Conservation (phyloP, 2,888 invertebrate species). For the Eupithecia vulgata region DNA sequence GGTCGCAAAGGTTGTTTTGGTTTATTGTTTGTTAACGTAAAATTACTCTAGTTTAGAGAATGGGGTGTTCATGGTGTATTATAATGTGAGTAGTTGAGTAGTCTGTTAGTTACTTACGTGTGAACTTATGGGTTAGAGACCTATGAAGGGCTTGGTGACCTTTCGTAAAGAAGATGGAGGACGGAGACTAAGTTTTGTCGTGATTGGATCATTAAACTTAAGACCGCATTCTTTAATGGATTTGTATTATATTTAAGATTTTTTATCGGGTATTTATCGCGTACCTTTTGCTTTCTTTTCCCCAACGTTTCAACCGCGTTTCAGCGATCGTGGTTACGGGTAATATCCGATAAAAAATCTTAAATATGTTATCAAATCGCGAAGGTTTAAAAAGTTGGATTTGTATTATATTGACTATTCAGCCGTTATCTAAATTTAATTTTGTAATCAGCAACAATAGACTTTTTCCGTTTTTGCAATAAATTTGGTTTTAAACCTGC, state of each 20-base stretch:
- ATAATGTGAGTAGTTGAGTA: background rate
- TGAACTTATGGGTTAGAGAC: background rate
- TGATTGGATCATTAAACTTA: background rate
- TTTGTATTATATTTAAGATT: background rate
- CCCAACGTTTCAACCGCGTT: too few relatives aligned
- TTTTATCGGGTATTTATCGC: too few relatives aligned
- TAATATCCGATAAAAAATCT: too few relatives aligned
- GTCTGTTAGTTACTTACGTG: background rate
- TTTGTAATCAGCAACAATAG: background rate
- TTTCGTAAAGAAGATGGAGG: background rate
- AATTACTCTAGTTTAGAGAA: conserved; percentile 12
- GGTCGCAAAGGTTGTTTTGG: conserved; percentile 27
- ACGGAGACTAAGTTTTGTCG: background rate
- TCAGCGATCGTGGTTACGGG: too few relatives aligned
- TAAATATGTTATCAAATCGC: too few relatives aligned
- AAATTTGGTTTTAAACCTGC: background rate
- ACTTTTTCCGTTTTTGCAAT: background rate
- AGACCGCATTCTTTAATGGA: background rate
- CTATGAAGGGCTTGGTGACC: background rate
- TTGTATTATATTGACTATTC: background rate
- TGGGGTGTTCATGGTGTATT: background rate
- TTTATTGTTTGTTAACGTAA: conserved; percentile 8
- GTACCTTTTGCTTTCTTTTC: too few relatives aligned
- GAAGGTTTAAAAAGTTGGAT: too few relatives aligned
- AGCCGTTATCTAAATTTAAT: background rate